phyloP scores from a whole-genome alignment of 2,113 vertebrate species.

The Lethenteron camtschaticum region DNA sequence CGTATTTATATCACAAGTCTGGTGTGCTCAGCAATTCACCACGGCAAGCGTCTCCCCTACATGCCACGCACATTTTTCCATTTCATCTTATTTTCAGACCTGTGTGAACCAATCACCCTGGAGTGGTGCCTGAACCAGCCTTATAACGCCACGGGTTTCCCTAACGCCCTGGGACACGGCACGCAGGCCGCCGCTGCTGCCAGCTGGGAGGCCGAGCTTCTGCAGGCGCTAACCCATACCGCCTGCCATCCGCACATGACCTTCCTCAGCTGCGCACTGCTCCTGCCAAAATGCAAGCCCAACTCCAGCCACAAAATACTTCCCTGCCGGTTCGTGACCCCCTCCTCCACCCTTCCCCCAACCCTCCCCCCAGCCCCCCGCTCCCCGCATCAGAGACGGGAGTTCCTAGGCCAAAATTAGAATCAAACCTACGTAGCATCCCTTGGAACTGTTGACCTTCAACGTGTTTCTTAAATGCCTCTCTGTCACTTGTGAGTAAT shows the following conservation, averaged over 20 bases:
- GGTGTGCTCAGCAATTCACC: too few relatives aligned
- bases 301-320: background rate
- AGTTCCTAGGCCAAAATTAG: too few relatives aligned
- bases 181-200: background rate
- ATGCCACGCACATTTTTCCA: background rate
- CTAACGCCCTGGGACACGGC: background rate
- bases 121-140: background rate
- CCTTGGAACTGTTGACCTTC: too few relatives aligned
- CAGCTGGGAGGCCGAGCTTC: slow-evolving; percentile 2
- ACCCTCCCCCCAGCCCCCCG: too few relatives aligned
- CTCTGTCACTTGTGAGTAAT: too few relatives aligned
- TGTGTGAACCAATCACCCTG: background rate
- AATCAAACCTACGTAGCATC: too few relatives aligned
- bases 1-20: too few relatives aligned
- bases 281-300: background rate
- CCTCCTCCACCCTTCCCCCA: too few relatives aligned
- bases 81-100: background rate
- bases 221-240: background rate
- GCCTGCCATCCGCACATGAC: slow-evolving; percentile 3
- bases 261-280: background rate
- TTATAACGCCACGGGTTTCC: background rate
- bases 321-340: background rate
- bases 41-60: too few relatives aligned
- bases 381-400: too few relatives aligned
- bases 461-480: too few relatives aligned